phyloP scores from a whole-genome alignment of 2,113 vertebrate species.

The Hystrix cristata region DNA sequence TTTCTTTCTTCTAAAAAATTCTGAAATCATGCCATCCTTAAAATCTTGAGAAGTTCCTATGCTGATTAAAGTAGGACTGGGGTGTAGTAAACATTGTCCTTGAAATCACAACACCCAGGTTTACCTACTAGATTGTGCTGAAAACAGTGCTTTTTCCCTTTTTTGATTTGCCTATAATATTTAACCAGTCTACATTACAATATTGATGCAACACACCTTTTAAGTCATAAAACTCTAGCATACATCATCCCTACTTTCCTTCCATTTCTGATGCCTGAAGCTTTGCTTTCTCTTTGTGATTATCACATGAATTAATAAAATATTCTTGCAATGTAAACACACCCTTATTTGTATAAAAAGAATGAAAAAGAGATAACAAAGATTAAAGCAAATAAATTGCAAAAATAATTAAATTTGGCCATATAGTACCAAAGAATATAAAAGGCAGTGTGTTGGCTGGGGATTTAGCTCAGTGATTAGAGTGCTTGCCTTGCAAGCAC shows the following conservation, averaged over 20 bases:
- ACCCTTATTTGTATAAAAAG: background rate
- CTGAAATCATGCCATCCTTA: background rate
- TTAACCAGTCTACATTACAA: background rate
- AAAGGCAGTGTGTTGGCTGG: background rate
- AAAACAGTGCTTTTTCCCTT: background rate
- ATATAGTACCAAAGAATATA: background rate
- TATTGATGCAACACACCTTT: background rate
- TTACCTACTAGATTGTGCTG: background rate
- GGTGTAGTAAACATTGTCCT: background rate
- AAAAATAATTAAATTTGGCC: slow-evolving; percentile 14
- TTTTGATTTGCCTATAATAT: background rate
- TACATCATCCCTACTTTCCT: background rate
- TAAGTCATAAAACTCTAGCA: background rate
- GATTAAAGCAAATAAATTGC: slow-evolving; percentile 25
- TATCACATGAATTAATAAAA: slow-evolving; percentile 8
- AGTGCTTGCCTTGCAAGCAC: too few species aligned
- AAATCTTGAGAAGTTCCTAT: background rate
- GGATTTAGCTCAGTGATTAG: too few species aligned
- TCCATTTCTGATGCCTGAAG: background rate
- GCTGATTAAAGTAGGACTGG: background rate
- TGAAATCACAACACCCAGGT: background rate
- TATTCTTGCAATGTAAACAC: background rate
- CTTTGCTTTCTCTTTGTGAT: background rate
- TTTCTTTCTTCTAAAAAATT: slow-evolving; percentile 18
- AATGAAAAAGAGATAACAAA: background rate